These are phyloP conservation scores for Anabas testudineus DNA, from an alignment of 2,797 vertebrate species.

Conservation along the genomic window DNA sequence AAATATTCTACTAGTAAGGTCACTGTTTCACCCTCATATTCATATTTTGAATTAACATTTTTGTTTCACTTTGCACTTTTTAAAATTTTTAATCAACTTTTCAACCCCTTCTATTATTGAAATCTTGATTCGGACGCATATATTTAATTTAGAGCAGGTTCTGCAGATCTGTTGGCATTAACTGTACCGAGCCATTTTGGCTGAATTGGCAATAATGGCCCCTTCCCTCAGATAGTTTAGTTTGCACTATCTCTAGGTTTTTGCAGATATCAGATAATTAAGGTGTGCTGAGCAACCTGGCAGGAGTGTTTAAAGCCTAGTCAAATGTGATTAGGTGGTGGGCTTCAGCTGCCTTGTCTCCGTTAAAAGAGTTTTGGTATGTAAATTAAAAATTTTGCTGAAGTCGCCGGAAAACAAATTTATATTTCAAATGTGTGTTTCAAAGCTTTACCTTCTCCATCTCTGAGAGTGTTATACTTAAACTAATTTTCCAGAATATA, in stretches of 20 bases:
- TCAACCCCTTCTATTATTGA: conserved; percentile 12
- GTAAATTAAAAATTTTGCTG: conserved; percentile 42
- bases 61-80: conserved; percentile 47
- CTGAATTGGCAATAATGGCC: conserved; percentile 55
- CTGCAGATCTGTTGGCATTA: conserved; percentile 7
- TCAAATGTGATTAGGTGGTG: conserved; percentile 38
- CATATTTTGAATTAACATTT: conserved; percentile 39
- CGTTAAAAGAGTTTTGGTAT: conserved; percentile 22
- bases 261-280: conserved; percentile 65
- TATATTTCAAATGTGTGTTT: conserved; percentile 39
- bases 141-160: conserved; percentile 25
- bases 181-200: conserved; percentile 19
- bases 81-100: conserved; percentile 3
- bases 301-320: conserved; percentile 40
- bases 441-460: conserved; percentile 12
- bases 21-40: conserved; percentile 4
- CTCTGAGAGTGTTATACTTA: not conserved
- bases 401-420: conserved; percentile 12
- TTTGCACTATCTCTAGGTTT: conserved; percentile 41
- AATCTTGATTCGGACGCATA: conserved; percentile 35
- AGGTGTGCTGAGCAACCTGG: conserved; percentile 51
- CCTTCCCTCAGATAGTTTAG: conserved; percentile 22
- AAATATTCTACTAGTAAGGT: not conserved
- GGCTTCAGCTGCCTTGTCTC: conserved; percentile 6
- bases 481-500: conserved; percentile 29